phyloP scores from a whole-genome alignment of 2,113 vertebrate species.

The Hipposideros armiger region DNA sequence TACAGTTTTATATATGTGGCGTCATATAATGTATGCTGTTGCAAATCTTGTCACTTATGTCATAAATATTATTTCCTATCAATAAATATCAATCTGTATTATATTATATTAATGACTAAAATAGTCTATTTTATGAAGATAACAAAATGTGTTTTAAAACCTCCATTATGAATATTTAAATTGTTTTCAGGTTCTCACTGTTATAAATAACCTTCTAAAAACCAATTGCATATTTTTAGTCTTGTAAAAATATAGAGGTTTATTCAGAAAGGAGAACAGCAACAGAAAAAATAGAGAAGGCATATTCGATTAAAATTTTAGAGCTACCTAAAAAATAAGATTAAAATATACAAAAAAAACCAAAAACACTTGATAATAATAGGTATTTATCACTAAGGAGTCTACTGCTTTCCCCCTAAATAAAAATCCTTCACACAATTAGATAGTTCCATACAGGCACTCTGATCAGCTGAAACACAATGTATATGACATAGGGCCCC shows the following conservation, averaged over 20 bases:
- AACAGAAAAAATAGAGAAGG: slow-evolving; percentile 45
- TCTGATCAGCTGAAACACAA: background rate
- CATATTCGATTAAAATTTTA: slow-evolving; percentile 34
- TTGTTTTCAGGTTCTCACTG: background rate
- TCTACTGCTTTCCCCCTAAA: background rate
- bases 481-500: background rate
- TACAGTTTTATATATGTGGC: background rate
- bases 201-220: slow-evolving; percentile 6
- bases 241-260: background rate
- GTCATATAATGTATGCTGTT: background rate
- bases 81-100: background rate
- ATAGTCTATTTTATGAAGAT: slow-evolving; percentile 20
- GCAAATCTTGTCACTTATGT: background rate
- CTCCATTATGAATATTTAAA: background rate
- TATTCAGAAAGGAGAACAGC: slow-evolving; percentile 29
- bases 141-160: slow-evolving; percentile 3
- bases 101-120: slow-evolving; percentile 9
- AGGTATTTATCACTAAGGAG: background rate
- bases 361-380: background rate
- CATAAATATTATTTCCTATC: slow-evolving; percentile 22
- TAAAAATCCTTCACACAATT: slow-evolving; percentile 16
- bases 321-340: slow-evolving; percentile 45
- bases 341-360: background rate
- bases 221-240: background rate
- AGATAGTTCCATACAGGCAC: background rate